Evolutionary conservation across 2,113 vertebrate genomes (phyloP), one percentile per base, ranked within the genome.

Genomic region (Vireo altiloquus): DNA sequence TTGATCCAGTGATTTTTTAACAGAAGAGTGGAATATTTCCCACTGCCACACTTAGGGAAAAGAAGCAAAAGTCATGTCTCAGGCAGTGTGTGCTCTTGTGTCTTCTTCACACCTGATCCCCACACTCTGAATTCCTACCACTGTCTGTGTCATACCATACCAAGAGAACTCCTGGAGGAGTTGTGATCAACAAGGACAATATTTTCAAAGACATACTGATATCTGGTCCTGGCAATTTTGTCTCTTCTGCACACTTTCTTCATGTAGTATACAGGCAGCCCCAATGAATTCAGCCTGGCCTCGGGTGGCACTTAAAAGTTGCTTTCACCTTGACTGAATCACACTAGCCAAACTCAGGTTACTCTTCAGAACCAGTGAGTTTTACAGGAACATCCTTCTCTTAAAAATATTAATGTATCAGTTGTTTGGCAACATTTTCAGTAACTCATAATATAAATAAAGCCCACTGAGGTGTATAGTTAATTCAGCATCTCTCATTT

Each of bases 351-450:
- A 93, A 66, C 5, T 60, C 44, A 30, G 42, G 37, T 46, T 81
- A 81, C 8, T 66, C 44, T 84, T 57, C 70, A 60, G 74, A 83
- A 39, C 7, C 3, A 7, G 7, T 20, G 52, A 77, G 46, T 71
- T 92, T 92, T 90, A 82, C 15, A 72, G 40, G 10, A 57, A 54
- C 6, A n/a, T 19, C 28, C 12, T 13, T 72, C 56, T 91, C 65
- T 63, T 53, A 59, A 95, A 93, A 68, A 59, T 84, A 80, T 59
- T 70, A 77, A 65, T 23, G 15, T 56, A 87, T 70, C 46, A 46
- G 60, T 79, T 69, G 82, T 60, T 78, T 66, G 82, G 53, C 54
- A 95, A 69, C 9, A 56, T 68, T 95, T 92, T 92, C 64, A 83
- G 56, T 82, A 81, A 74, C 14, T 35, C 37, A 8, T 52, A 91